Evolutionary conservation across 2,888 invertebrate genomes (phyloP), one percentile per base, ranked within the genome.

Genomic region (Mythimna vitellina): DNA sequence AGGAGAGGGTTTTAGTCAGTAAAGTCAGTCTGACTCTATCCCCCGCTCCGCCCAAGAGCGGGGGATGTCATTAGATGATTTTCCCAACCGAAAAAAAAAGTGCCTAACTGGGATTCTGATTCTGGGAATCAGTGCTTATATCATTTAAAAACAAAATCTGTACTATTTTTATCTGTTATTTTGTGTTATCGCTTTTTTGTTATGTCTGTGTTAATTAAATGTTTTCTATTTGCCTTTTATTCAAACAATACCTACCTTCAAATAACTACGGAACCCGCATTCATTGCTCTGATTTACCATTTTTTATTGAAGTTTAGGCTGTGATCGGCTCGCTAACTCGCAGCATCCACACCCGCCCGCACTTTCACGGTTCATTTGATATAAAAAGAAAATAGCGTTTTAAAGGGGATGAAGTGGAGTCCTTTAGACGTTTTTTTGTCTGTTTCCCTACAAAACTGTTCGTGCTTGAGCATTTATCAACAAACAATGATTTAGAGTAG

Each of bases 301-400:
- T 78, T 82, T 65, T 76, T 78, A 73, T 75, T 67, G 68, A 81
- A 81, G 67, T 67, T 75, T 75, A 75, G 70, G 70, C 64, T 74
- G n/a, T 66, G 66, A 81, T 75, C 74, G 76, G 72, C 62, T 72
- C 78, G 63, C 83, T 80, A 85, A 82, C 76, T 84, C 72, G 53
- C 38, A 74, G 81, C 73, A 82, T 79, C 78, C 75, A 81, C 88
- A 89, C 89, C 89, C 88, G 84, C 92, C 92, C 91, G 92, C 92
- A 92, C 92, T 93, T 92, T 92, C 90, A 89, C 90, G 90, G 91
- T 92, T 92, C 93, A 93, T 92, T 90, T 92, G 89, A 89, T 90
- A 90, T 92, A 91, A 93, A 93, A 93, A 92, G 92, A 92, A 93
- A 93, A 93, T 91, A 89, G 86, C 89, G 87, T 87, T 93, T 93